A percentile compares a stretch with the other conserved stretches of the same genome.
Conservation (phyloP, 1,140 invertebrate genomes). For the Brachionus calyciflorus region DNA sequence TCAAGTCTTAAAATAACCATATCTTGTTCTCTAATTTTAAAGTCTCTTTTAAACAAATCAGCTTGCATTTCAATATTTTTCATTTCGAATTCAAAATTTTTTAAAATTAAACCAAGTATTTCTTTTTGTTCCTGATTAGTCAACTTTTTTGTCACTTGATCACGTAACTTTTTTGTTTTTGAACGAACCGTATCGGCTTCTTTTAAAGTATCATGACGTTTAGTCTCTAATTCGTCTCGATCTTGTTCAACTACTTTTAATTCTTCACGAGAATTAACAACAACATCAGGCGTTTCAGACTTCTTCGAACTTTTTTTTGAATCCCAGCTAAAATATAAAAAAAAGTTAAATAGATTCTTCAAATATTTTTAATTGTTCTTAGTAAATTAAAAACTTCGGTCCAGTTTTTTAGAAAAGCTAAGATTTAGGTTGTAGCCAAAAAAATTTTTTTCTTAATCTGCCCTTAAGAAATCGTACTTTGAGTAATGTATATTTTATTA, state of each 20-base stretch:
- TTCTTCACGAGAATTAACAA: conserved; percentile 1
- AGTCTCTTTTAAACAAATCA: conserved; percentile 75
- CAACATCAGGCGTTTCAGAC: conserved; percentile 9
- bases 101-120: conserved; percentile 75
- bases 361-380: too few relatives aligned
- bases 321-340: background rate
- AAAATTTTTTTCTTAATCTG: too few relatives aligned
- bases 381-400: too few relatives aligned
- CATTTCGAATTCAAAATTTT: conserved; percentile 82
- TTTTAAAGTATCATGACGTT: background rate
- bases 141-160: conserved; percentile 72
- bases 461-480: too few relatives aligned
- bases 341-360: background rate
- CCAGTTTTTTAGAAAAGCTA: too few relatives aligned
- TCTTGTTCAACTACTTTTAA: conserved; percentile 36
- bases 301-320: background rate
- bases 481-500: too few relatives aligned
- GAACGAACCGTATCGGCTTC: background rate
- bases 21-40: conserved; percentile 78
- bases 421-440: too few relatives aligned
- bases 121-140: conserved; percentile 82
- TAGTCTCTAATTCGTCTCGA: background rate
- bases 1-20: conserved; percentile 77
- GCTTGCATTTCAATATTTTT: conserved; percentile 85
- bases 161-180: background rate